These are phyloP conservation scores for rat (Rattus norvegicus) DNA, from an alignment of 2,113 vertebrate species.

Conservation along the genomic window GRCr8 NC_086030.1:43368501-43369000, in stretches of 20 bases:
- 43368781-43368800: slow-evolving; percentile 79
- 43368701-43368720: slow-evolving; percentile 63
- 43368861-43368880: slow-evolving; percentile 16
- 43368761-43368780: slow-evolving; percentile 83
- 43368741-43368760: slow-evolving; percentile 79
- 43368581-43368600: slow-evolving; percentile 89
- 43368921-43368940: background rate
- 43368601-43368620: slow-evolving; percentile 86
- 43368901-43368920: background rate
- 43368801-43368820: slow-evolving; percentile 77
- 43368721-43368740: slow-evolving; percentile 82
- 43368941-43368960: background rate
- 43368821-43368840: slow-evolving; percentile 74
- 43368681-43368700: slow-evolving; percentile 88
- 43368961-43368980: too few relatives aligned
- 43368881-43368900: background rate
- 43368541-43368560: slow-evolving; percentile 86
- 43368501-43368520: slow-evolving; percentile 80
- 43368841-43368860: slow-evolving; percentile 73
- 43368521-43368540: slow-evolving; percentile 74
- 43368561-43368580: slow-evolving; percentile 88
- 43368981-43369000: rapidly evolving
- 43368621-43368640: slow-evolving; percentile 83
- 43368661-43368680: slow-evolving; percentile 81
- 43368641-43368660: slow-evolving; percentile 38